Evolutionary conservation across 2,888 invertebrate genomes (phyloP), one percentile per base, ranked within the genome.

Genomic region (Nomada ruficornis): DNA sequence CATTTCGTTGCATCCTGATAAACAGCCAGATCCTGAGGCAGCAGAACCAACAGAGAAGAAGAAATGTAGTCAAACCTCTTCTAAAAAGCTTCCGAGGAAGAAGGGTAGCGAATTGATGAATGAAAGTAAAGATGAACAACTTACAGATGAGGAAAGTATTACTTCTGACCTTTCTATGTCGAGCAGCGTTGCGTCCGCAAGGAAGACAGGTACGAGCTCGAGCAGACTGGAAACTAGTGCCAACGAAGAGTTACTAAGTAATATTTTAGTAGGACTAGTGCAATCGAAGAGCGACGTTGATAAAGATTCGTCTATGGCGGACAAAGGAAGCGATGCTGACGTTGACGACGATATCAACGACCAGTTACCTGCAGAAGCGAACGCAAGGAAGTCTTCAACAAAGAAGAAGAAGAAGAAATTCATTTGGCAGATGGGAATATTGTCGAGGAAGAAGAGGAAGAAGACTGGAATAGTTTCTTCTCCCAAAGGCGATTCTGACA

Each of bases 391-490:
- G 63, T 64, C 29, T 23, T 73, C 42, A 0, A 64, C 9, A 62
- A 91, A 77, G 47, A 84, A 80, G 70, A 94, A 92, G 69, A 94
- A 93, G 77, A 93, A 93, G 50, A 89, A 87, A 26, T 83, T 73
- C 4, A 90, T 77, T 26, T 92, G 92, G 92, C 90, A 90, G 65
- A 88, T 91, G 89, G 93, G 90, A n/a, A 89, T 84, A 67, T 47
- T 92, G 0, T 86, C 89, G 5, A 92, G 89, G 64, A 91, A 89
- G 29, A 93, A 89, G 69, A 91, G 69, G 55, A 90, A 84, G 50
- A 88, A 83, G 26, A 71, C 67, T 1, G 29, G 70, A 2, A 29
- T 47, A 9, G 11, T 44, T 2, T n/a, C 18, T 2, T 54, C 73
- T 50, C 18, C 55, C 0, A 83, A 78, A 23, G 11, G 20, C 1